phyloP scores from a whole-genome alignment of 2,797 vertebrate species.

The Crax fasciolata region DNA sequence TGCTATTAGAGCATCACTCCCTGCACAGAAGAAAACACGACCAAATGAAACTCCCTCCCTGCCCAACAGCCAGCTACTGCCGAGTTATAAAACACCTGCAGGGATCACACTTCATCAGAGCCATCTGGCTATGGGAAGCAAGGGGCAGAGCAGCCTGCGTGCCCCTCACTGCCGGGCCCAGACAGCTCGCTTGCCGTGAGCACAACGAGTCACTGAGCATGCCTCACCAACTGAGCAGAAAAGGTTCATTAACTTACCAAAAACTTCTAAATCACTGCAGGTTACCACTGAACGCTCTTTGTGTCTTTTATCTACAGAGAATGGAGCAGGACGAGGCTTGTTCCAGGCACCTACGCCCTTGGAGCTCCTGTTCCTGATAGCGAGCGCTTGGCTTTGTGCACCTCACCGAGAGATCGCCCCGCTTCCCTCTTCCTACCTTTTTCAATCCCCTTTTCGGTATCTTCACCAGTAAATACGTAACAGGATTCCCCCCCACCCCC shows the following conservation, averaged over 20 bases:
- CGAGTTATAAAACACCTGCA: fast-evolving
- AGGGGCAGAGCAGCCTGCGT: background rate
- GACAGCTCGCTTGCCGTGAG: background rate
- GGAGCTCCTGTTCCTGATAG: background rate
- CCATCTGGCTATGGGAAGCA: background rate
- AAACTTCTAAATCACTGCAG: background rate
- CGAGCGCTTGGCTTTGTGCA: background rate
- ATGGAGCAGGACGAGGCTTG: constrained; percentile 52
- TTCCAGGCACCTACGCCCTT: constrained; percentile 14
- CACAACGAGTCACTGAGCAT: background rate
- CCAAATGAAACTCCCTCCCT: background rate
- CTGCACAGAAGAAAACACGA: background rate
- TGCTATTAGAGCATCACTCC: background rate
- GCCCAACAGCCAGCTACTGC: background rate
- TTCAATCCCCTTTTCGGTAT: background rate
- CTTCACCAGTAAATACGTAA: background rate
- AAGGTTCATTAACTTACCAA: background rate
- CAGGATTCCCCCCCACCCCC: background rate
- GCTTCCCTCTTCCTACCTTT: background rate
- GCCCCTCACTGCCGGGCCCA: no score
- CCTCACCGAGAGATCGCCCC: fast-evolving
- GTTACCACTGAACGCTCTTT: background rate
- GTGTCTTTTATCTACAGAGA: constrained; percentile 50
- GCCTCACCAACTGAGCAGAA: background rate
- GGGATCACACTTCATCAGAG: fast-evolving